Evolutionary conservation across 2,888 invertebrate species (phyloP), one percentile per base, ranked within the genome.

Genomic region (Seladonia tumulorum): DNA sequence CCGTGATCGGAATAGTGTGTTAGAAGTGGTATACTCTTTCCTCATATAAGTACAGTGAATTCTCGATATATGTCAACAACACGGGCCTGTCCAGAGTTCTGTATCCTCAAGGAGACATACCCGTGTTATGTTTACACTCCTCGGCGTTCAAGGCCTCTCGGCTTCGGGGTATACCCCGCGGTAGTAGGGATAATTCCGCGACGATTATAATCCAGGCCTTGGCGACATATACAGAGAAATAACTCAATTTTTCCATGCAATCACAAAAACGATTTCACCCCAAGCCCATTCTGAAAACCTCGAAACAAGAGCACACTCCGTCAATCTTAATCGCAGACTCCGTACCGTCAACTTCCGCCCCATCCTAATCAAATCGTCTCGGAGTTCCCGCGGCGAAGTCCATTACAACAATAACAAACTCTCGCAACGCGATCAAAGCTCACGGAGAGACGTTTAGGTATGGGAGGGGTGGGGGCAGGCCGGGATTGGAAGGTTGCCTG

Each of bases 391-490:
- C 39, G 39, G 70, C 70, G 42, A 70, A 42, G 42, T 70, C 39
- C 70, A 42, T 70, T 74, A 74, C 39, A 35, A 57, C 47, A 42
- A 74, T 57, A 70, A 74, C 57, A 57, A 57, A 57, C 53, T 39
- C 49, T 35, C 73, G 73, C 12, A 35, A 73, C 74, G 74, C 53
- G 53, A 74, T 39, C 53, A 74, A 74, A 57, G 25, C 75, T 39
- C 70, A 16, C 29, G 29, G 14, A 63, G 63, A 63, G 63, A 63
- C 63, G 63, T 63, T 63, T 18, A 29, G 16, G 70, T n/a, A 5
- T 12, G 39, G 3, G 70, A 10, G 22, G n/a, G 4, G 22, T 0
- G 35, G 35, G 35, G 35, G n/a, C n/a, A n/a, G 22, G 14, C 25
- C 39, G 18, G 29, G 63, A 57, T 8, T 49, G 79, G 66, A 63